These are phyloP conservation scores for Polyploca ridens DNA, from an alignment of 2,888 invertebrate genomes.

Conservation along the genomic window DNA sequence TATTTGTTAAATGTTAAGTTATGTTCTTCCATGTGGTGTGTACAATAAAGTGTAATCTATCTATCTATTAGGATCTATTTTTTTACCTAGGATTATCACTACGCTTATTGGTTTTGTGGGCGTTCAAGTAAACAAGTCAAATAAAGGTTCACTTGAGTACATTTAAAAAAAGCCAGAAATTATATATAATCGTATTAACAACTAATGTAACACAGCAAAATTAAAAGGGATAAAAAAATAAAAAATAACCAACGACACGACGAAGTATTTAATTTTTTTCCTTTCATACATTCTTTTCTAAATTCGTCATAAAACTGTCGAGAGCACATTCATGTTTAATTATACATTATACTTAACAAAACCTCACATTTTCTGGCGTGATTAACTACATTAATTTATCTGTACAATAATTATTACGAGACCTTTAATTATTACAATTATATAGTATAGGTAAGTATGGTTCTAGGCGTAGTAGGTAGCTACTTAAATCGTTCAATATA, in stretches of 20 bases:
- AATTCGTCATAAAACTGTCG: slow-evolving; percentile 83
- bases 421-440: slow-evolving; percentile 79
- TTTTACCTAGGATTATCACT: no score
- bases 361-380: slow-evolving; percentile 80
- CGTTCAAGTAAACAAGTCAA: no score
- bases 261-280: slow-evolving; percentile 84
- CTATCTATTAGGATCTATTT: no score
- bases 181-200: neutral
- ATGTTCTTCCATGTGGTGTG: no score
- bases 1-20: no score
- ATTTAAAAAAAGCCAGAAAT: no score
- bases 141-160: no score
- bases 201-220: slow-evolving; percentile 28
- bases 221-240: slow-evolving; percentile 49
- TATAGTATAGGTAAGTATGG: slow-evolving; percentile 71
- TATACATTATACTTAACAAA: slow-evolving; percentile 82
- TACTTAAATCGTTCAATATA: slow-evolving; percentile 68
- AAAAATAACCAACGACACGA: slow-evolving; percentile 78
- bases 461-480: slow-evolving; percentile 66
- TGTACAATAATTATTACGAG: slow-evolving; percentile 83
- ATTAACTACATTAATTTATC: slow-evolving; percentile 82
- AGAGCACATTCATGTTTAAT: slow-evolving; percentile 83
- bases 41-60: no score
- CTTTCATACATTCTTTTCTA: slow-evolving; percentile 84
- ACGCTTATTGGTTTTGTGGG: no score